Percentiles rank a stretch among this genome's conserved stretches.
Evolutionary conservation across 2,797 vertebrate species (phyloP).

Genomic region (Xenopus petersii): DNA sequence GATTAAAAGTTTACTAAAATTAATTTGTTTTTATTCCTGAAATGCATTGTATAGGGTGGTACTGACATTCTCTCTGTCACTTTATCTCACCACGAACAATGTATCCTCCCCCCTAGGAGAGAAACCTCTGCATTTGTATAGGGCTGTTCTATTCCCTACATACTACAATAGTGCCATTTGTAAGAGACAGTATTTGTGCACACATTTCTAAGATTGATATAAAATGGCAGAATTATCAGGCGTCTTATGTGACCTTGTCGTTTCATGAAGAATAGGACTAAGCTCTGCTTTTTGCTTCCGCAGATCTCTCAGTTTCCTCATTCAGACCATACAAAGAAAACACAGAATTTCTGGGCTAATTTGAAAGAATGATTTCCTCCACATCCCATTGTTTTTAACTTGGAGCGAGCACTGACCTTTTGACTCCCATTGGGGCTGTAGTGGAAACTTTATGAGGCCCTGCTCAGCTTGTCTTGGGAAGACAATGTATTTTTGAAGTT

Average conservation of each 20-base stretch:
- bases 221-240: no score
- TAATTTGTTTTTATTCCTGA: no score
- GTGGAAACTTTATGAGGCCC: slow-evolving; percentile 56
- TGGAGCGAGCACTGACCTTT: slow-evolving; percentile 59
- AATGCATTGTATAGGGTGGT: no score
- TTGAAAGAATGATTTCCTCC: slow-evolving; percentile 55
- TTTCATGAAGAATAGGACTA: slow-evolving; percentile 30
- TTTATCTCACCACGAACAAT: no score
- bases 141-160: no score
- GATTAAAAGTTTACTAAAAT: no score
- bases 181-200: no score
- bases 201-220: no score
- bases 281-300: slow-evolving; percentile 47
- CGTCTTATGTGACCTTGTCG: background rate
- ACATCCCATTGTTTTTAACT: slow-evolving; percentile 59
- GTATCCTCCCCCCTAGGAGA: no score
- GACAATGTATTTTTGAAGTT: slow-evolving; percentile 52
- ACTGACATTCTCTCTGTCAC: no score
- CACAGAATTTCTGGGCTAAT: slow-evolving; percentile 54
- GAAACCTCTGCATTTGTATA: no score
- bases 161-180: no score
- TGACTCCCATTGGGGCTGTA: slow-evolving; percentile 55
- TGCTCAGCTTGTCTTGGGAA: slow-evolving; percentile 51
- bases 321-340: slow-evolving; percentile 56
- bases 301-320: slow-evolving; percentile 54